phyloP scores from a whole-genome alignment of 35 echinoderm and acorn worm species.

The Apostichopus japonicus region DNA sequence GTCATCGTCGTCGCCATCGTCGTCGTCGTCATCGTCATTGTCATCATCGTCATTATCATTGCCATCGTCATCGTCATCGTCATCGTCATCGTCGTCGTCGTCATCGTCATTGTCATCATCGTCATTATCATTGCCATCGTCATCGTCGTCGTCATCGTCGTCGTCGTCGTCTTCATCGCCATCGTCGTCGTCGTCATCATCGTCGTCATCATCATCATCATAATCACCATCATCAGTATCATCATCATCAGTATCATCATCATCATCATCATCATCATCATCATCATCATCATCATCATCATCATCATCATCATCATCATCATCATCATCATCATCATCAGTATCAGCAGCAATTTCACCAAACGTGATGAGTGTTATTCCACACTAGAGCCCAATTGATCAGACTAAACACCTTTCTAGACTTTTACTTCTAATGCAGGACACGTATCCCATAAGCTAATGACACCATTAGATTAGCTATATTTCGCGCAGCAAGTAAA shows the following conservation, averaged over 20 bases:
- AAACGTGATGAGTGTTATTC: no score
- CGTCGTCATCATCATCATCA: background rate
- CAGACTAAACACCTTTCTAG: no score
- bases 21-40: background rate
- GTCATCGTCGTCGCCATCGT: background rate
- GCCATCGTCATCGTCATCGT: background rate
- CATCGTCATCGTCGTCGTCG: background rate
- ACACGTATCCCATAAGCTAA: no score
- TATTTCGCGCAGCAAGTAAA: no score
- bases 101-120: background rate
- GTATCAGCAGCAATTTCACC: background rate
- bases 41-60: background rate
- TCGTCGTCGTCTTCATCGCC: background rate
- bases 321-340: background rate
- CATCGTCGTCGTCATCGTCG: background rate
- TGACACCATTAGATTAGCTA: no score
- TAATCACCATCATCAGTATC: background rate
- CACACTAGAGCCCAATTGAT: no score
- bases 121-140: background rate
- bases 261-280: background rate
- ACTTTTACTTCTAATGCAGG: no score
- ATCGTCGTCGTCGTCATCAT: background rate
- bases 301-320: no score
- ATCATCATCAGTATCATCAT: background rate
- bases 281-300: background rate